Conservation (phyloP, 2,113 vertebrate genomes). For the Poeciliopsis turrubarensis region DNA sequence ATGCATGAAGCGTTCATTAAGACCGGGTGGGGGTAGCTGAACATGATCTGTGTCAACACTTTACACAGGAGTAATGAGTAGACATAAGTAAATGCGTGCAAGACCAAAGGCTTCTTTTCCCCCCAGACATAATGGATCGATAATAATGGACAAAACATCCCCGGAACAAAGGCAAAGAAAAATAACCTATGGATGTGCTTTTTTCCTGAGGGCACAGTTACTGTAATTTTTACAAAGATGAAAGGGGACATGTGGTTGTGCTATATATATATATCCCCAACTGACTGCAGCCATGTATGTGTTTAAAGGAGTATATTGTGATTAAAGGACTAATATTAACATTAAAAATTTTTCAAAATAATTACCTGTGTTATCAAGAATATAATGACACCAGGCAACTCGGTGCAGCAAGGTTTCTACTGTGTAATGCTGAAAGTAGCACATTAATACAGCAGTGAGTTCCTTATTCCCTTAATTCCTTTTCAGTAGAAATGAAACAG, state of each 20-base stretch:
- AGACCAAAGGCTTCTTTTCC: constrained; percentile 15
- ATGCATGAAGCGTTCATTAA: constrained; percentile 14
- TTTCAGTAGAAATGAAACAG: not conserved
- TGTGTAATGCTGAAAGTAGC: not conserved
- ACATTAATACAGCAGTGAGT: not conserved
- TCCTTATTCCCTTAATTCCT: not conserved
- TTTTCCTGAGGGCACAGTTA: constrained; percentile 15
- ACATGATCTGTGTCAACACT: constrained; percentile 4
- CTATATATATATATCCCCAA: constrained; percentile 12
- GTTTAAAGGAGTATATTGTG: not conserved
- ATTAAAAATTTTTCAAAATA: constrained; percentile 2
- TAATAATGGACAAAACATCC: constrained; percentile 27
- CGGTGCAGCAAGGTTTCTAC: not conserved
- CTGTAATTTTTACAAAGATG: constrained; percentile 24
- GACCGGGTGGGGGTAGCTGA: constrained; percentile 1
- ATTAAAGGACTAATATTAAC: not conserved
- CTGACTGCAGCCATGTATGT: not conserved
- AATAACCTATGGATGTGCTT: constrained; percentile 36
- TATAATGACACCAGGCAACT: constrained; percentile 5
- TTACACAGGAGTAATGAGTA: constrained; percentile 9
- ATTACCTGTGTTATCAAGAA: not conserved
- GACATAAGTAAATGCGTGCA: constrained; percentile 12
- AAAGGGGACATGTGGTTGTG: constrained; percentile 2
- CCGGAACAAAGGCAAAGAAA: constrained; percentile 32
- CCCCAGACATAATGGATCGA: constrained; percentile 23